Evolutionary conservation across 2,888 invertebrate species (phyloP).

Genomic region (Laothoe populi): DNA sequence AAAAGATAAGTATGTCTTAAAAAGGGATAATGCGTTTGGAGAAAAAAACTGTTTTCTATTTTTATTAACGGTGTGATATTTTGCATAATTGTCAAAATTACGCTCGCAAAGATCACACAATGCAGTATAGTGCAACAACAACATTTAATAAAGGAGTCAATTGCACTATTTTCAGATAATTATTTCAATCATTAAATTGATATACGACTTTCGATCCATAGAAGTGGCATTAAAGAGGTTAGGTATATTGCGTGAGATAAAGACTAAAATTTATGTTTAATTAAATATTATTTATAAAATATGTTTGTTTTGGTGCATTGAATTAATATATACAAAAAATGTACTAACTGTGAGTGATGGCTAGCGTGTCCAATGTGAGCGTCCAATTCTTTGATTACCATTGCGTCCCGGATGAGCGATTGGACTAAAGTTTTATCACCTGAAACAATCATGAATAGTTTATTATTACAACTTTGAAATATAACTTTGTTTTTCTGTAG

Average conservation of each 20-base stretch:
- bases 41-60: too few species aligned
- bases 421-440: constrained; percentile 96
- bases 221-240: background rate
- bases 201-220: constrained; percentile 2
- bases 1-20: background rate
- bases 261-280: constrained; percentile 25
- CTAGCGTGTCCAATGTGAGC: constrained; percentile 87
- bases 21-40: too few species aligned
- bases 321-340: constrained; percentile 35
- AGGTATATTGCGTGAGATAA: constrained; percentile 3
- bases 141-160: background rate
- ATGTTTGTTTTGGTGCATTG: constrained; percentile 38
- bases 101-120: too few species aligned
- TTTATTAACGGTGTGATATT: too few species aligned
- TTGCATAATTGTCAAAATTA: too few species aligned
- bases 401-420: constrained; percentile 95
- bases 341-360: constrained; percentile 92
- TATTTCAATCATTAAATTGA: background rate
- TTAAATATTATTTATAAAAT: constrained; percentile 18
- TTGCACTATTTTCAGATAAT: background rate
- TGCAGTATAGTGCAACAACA: background rate
- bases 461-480: too few species aligned
- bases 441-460: constrained; percentile 74
- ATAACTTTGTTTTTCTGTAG: too few species aligned
- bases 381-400: constrained; percentile 94